Evolutionary conservation across 1,140 invertebrate genomes (phyloP).

Genomic region (Cydia splendana): DNA sequence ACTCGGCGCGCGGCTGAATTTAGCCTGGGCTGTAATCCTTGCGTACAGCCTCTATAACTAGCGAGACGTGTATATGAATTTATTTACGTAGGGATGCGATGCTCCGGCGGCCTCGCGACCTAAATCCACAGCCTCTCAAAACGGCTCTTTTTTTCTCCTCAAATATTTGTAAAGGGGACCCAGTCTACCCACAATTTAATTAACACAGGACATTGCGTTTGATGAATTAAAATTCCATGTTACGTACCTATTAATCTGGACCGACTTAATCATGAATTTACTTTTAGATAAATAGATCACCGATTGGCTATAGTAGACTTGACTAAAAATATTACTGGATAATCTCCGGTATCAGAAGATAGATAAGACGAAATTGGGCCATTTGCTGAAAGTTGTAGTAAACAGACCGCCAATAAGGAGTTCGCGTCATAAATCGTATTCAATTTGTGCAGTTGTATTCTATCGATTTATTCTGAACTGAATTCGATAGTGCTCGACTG

Average conservation of each 20-base stretch:
- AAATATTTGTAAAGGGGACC: conserved; percentile 37
- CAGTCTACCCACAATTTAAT: conserved; percentile 35
- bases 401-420: neutral
- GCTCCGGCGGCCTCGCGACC: conserved; percentile 60
- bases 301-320: no score
- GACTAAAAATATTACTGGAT: no score
- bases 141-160: conserved; percentile 40
- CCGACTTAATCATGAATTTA: no score
- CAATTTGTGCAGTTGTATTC: neutral
- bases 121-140: conserved; percentile 47
- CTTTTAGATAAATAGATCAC: no score
- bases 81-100: conserved; percentile 63
- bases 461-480: neutral
- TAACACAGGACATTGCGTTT: conserved; percentile 38
- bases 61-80: conserved; percentile 53
- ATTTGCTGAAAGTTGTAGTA: neutral
- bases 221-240: conserved; percentile 32
- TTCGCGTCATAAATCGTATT: conserved; percentile 9
- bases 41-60: conserved; percentile 54
- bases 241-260: no score
- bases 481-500: conserved; percentile 15
- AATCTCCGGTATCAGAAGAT: neutral
- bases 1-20: conserved; percentile 36
- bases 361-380: neutral
- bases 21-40: conserved; percentile 44